Percentiles rank a stretch among this genome's conserved stretches.
Conservation (phyloP, 2,797 vertebrate species). For the Chelonia mydas region DNA sequence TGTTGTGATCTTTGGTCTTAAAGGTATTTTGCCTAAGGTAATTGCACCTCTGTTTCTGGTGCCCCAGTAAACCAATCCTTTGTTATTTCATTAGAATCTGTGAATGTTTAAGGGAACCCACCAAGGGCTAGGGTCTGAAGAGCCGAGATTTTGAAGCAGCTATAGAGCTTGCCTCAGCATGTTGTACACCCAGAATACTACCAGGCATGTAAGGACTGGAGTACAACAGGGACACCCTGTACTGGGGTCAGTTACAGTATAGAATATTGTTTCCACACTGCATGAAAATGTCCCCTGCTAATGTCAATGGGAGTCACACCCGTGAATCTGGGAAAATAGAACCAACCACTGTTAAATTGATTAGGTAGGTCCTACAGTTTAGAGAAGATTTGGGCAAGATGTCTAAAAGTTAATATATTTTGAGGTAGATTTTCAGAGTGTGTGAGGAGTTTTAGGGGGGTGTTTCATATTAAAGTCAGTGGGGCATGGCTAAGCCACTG, state of each 20-base stretch:
- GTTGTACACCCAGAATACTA: neutral
- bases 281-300: neutral
- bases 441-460: neutral
- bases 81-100: neutral
- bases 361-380: neutral
- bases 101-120: neutral
- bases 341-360: neutral
- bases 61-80: neutral
- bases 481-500: neutral
- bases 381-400: neutral
- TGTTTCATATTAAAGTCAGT: neutral
- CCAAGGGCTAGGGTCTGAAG: neutral
- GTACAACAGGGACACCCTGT: neutral
- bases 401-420: neutral
- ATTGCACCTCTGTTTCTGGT: neutral
- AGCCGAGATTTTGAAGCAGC: rapidly evolving
- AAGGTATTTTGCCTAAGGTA: neutral
- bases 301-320: neutral
- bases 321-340: neutral
- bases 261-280: neutral
- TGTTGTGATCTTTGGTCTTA: rapidly evolving
- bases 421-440: neutral
- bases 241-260: neutral
- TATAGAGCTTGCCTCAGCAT: neutral
- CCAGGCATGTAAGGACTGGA: neutral